Evolutionary conservation across 2,113 vertebrate species (phyloP).

Genomic region (Entosphenus tridentatus): DNA sequence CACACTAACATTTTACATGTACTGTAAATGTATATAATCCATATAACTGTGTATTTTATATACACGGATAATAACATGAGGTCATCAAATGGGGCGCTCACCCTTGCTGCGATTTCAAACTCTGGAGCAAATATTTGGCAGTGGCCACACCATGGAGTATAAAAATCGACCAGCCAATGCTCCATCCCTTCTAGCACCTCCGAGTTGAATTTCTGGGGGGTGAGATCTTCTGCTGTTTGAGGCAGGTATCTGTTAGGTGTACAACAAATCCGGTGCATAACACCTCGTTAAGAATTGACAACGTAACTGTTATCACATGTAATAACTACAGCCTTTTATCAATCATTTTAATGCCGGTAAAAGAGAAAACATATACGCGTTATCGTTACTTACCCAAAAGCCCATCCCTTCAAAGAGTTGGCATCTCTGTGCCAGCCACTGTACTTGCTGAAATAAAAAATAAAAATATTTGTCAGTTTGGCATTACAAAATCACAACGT

Average conservation of each 20-base stretch:
- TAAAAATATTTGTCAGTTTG: constrained; percentile 9
- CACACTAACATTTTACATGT: not conserved
- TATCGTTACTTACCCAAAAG: constrained; percentile 35
- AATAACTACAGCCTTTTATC: too few species aligned
- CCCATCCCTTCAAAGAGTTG: constrained; percentile 60
- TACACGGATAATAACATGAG: too few species aligned
- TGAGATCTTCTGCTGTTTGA: constrained; percentile 42
- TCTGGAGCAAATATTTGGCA: constrained; percentile 84
- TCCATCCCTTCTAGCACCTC: constrained; percentile 46
- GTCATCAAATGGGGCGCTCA: constrained; percentile 18
- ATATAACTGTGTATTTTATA: not conserved
- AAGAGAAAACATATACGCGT: too few species aligned
- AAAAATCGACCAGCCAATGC: constrained; percentile 87
- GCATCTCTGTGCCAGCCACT: constrained; percentile 75
- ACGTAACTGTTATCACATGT: too few species aligned
- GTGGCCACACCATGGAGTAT: constrained; percentile 89
- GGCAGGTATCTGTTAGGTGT: constrained; percentile 39
- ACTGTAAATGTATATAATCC: not conserved
- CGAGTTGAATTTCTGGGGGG: constrained; percentile 49
- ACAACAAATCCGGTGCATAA: too few species aligned
- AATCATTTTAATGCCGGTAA: too few species aligned
- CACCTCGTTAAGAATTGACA: too few species aligned
- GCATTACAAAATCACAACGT: too few species aligned
- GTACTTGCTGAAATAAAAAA: constrained; percentile 35
- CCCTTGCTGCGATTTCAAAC: constrained; percentile 71